Base-by-base conservation (phyloP, 1,140 invertebrate species). In the Glossosoma conforme region DNA sequence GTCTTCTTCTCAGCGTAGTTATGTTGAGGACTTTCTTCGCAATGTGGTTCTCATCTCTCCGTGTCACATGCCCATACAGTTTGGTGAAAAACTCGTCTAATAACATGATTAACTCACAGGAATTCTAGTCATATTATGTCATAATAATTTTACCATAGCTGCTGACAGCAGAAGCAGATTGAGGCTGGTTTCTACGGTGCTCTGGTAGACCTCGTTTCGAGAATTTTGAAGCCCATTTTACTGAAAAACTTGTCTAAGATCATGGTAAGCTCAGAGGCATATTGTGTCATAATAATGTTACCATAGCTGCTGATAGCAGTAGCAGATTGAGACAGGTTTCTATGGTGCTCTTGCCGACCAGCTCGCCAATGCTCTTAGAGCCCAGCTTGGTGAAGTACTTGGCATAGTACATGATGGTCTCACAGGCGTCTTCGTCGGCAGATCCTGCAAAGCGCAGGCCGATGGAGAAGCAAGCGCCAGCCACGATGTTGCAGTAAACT, bases 401-500 rank as follows among this genome's bases (percentile, higher is more conserved):
- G 6, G 81, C 81, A 65, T 81, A 85, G 59, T 81, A 75, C 38
- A 84, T 75, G 2, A 92, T 72, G 1, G 86, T 85, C 60, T 84
- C 77, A 50, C 87, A 89, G 1, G 94, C 94, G 44, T 84, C 78
- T 47, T 81, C 72, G 68, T 93, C 86, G 33, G 88, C 89, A 4
- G 93, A 89, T 33, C 96, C 96, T 11, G 95, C 94, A 76, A 89
- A 98, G 61, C 90, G 88, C 6, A 98, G 72, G 2, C 92, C 94
- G 51, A 98, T 69, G n/a, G 90, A 89, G 74, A 98, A 88, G 64
- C 92, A 93, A 8, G 91, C 91, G 22, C 95, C 96, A 21, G 92
- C 89, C 38, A 97, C 78, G 48, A 97, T 94, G 66, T 97, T 96
- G 67, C 92, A 96, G 70, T 95, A 97, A 0, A 93, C 92, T 78